These are phyloP conservation scores for Hydraecia micacea DNA, from an alignment of 2,888 invertebrate genomes.

Conservation along the genomic window DNA sequence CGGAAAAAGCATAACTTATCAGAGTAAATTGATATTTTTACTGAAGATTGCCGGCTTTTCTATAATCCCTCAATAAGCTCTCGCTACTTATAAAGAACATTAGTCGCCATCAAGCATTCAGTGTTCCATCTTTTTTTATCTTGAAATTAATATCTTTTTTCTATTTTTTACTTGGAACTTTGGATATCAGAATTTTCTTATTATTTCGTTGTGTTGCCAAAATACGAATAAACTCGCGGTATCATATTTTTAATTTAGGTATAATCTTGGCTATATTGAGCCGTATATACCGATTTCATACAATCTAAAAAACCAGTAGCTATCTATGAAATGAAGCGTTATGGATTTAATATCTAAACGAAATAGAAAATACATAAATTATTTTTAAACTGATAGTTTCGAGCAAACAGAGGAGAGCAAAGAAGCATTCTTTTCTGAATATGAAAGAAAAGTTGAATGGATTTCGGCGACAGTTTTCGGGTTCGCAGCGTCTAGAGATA, in stretches of 20 bases:
- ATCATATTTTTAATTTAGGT: slow-evolving; percentile 17
- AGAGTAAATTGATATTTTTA: background rate
- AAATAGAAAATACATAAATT: slow-evolving; percentile 22
- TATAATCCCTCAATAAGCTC: slow-evolving; percentile 22
- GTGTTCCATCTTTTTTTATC: slow-evolving; percentile 23
- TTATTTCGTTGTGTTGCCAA: background rate
- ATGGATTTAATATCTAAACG: slow-evolving; percentile 17
- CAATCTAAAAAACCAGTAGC: background rate
- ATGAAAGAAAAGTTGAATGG: slow-evolving; percentile 85
- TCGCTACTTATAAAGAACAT: slow-evolving; percentile 6
- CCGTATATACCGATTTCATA: background rate
- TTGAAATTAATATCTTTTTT: slow-evolving; percentile 2
- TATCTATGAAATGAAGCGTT: background rate
- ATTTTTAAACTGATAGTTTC: slow-evolving; percentile 24
- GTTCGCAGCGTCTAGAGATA: slow-evolving; percentile 79
- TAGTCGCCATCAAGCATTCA: background rate
- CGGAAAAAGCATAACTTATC: background rate
- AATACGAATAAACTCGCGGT: background rate
- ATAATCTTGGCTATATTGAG: background rate
- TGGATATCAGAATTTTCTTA: background rate
- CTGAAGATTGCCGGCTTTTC: background rate
- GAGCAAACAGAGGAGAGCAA: slow-evolving; percentile 67
- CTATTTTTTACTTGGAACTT: background rate
- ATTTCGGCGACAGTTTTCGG: slow-evolving; percentile 84
- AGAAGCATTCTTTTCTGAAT: slow-evolving; percentile 78